These are phyloP conservation scores for Drosophila mauritiana DNA, from an alignment of 1,140 invertebrate species.

Conservation along the genomic window DNA sequence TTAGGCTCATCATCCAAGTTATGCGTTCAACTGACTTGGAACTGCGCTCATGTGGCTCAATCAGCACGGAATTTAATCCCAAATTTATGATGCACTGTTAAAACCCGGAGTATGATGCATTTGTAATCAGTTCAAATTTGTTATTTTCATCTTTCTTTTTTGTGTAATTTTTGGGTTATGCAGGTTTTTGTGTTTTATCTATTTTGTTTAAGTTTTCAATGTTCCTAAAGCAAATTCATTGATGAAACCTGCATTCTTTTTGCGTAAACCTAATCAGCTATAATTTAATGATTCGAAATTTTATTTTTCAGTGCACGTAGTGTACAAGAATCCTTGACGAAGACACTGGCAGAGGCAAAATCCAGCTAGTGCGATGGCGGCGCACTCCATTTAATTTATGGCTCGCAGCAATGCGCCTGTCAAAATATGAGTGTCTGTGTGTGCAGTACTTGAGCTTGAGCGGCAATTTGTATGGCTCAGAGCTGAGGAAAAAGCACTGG, in stretches of 20 bases:
- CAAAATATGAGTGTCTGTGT: slow-evolving; percentile 42
- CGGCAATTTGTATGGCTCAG: slow-evolving; percentile 62
- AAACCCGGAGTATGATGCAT: background rate
- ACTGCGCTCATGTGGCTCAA: slow-evolving; percentile 7
- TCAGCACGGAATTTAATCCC: slow-evolving; percentile 5
- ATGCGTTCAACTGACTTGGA: slow-evolving; percentile 8
- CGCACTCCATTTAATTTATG: slow-evolving; percentile 71
- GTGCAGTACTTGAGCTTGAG: slow-evolving; percentile 37
- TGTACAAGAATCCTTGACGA: slow-evolving; percentile 11
- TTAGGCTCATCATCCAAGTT: slow-evolving; percentile 1
- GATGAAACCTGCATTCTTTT: no score
- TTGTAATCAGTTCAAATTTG: no score
- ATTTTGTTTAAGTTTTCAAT: no score
- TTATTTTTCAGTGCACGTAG: slow-evolving; percentile 9
- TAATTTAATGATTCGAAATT: background rate
- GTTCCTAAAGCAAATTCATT: no score
- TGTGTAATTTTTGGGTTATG: no score
- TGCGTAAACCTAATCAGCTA: no score
- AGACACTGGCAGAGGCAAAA: slow-evolving; percentile 17
- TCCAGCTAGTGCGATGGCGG: slow-evolving; percentile 8
- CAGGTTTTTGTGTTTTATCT: no score
- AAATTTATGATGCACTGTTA: slow-evolving; percentile 2
- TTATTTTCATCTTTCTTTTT: no score
- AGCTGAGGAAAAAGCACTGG: slow-evolving; percentile 8
- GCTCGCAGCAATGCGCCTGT: slow-evolving; percentile 64